A percentile compares a stretch with the other conserved stretches of the same genome.
Evolutionary conservation across 1,140 invertebrate genomes (phyloP).

Genomic region (Medauroidea extradentata): DNA sequence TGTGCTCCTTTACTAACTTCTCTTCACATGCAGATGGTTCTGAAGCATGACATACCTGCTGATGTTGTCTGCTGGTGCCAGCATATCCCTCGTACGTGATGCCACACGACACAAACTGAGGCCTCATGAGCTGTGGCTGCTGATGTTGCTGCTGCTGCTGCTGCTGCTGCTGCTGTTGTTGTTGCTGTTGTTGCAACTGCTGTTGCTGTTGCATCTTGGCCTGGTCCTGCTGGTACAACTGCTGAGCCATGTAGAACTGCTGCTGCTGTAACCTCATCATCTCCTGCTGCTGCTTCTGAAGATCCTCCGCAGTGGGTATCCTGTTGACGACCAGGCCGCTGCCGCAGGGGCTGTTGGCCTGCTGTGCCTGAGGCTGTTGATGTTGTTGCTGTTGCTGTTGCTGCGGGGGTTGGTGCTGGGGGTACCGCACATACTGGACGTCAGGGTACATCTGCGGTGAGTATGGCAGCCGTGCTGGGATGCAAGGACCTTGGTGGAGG

Average conservation of each 20-base stretch:
- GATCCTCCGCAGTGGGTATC: background rate
- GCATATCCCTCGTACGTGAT: too few species aligned
- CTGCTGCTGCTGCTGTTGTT: conserved; percentile 34
- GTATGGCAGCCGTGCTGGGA: too few species aligned
- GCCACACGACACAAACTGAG: background rate
- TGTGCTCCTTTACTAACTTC: too few species aligned
- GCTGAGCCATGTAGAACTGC: conserved; percentile 39
- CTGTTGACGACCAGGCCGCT: background rate
- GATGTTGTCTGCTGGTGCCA: too few species aligned
- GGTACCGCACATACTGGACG: background rate
- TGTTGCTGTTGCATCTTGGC: conserved; percentile 34
- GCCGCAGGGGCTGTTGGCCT: background rate
- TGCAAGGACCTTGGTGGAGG: too few species aligned
- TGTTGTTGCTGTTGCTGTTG: conserved; percentile 18
- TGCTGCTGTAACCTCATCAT: conserved; percentile 29
- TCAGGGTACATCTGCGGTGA: too few species aligned
- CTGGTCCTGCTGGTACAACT: conserved; percentile 30
- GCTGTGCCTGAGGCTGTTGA: background rate
- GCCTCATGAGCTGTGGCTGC: background rate
- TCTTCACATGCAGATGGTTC: too few species aligned
- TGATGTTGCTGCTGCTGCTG: conserved; percentile 37
- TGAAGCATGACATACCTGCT: too few species aligned
- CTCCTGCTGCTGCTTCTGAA: conserved; percentile 22
- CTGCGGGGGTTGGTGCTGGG: conserved; percentile 39
- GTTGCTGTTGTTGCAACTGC: conserved; percentile 35